A percentile compares a stretch with the other conserved stretches of the same genome.
These are phyloP conservation scores for Chiloscyllium punctatum DNA, from an alignment of 2,797 vertebrate species.

Conservation along the genomic window DNA sequence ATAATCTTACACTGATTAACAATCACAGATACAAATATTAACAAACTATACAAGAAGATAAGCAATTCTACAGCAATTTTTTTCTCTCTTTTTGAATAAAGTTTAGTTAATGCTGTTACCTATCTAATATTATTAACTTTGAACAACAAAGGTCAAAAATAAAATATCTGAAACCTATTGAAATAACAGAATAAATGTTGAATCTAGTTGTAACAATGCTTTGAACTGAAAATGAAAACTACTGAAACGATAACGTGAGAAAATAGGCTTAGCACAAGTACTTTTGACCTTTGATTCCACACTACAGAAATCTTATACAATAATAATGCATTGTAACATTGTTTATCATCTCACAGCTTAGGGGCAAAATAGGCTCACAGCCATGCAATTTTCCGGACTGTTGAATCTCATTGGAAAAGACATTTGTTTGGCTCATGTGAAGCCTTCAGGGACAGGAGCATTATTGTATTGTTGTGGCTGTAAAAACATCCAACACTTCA, in stretches of 20 bases:
- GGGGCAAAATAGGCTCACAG: slow-evolving; percentile 20
- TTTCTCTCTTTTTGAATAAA: not conserved
- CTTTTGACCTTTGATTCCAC: slow-evolving; percentile 23
- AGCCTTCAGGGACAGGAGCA: slow-evolving; percentile 24
- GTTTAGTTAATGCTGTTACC: not conserved
- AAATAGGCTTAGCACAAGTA: not conserved
- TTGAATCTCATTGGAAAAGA: slow-evolving; percentile 38
- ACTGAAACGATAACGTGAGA: not conserved
- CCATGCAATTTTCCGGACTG: slow-evolving; percentile 37
- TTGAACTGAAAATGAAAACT: not conserved
- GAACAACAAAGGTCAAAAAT: not conserved
- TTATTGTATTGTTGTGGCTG: slow-evolving; percentile 24
- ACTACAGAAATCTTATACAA: slow-evolving; percentile 35
- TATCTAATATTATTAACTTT: slow-evolving; percentile 1
- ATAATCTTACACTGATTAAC: not conserved
- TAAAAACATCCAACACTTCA: slow-evolving; percentile 3
- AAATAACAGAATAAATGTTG: not conserved
- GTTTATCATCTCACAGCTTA: slow-evolving; percentile 13
- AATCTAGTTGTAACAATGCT: not conserved
- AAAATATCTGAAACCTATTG: not conserved
- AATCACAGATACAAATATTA: not conserved
- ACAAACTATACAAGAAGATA: not conserved
- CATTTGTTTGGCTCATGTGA: slow-evolving; percentile 29
- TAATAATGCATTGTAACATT: slow-evolving; percentile 31
- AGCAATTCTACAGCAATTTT: not conserved